Evolutionary conservation across 2,797 vertebrate genomes (phyloP), one percentile per base, ranked within the genome.

Genomic region (Yasuhikotakia modesta): DNA sequence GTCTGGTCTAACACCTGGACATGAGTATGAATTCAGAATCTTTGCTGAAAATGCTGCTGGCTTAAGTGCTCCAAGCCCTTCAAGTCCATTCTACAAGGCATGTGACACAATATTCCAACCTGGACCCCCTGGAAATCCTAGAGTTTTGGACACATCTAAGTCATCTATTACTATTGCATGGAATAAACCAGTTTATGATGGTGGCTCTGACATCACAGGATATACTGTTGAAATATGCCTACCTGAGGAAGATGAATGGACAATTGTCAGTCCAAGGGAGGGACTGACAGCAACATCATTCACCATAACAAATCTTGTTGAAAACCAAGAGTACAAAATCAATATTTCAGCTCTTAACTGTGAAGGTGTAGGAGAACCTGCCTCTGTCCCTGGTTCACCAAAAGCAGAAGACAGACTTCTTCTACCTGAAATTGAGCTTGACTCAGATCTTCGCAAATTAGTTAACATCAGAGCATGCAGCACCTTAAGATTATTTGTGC

Each of bases 111-210:
- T 98, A 73, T 99, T 99, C 91, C 96, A 98, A 84, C 97, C 98
- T 83, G 98, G 97, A 83, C 96, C 98, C 52, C 97, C 97, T 81
- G 95, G 95, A 19, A 99, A 99, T 85, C 96, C 97, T 79, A 96
- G 96, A 85, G 91, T 99, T 69, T 90, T 97, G 60, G 98, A 99
- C 81, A 96, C 96, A 75, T 96, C 95, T 84, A 97, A 96, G 89
- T 97, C 97, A 22, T 99, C 97, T 27, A 95, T 99, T 85, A 96
- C 96, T 43, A 92, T 99, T 85, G 95, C 96, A 73, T 99, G 98
- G 98, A 98, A 96, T 89, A 99, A 98, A 87, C 97, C 98, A 73
- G 94, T 99, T 76, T 99, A 99, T 85, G 98, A 99, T 86, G 98
- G 98, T 83, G 98, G 97, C 64, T 97, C 96, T 52, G 98, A 99